Conservation (phyloP, 2,888 invertebrate species). For the Limenitis camilla region DNA sequence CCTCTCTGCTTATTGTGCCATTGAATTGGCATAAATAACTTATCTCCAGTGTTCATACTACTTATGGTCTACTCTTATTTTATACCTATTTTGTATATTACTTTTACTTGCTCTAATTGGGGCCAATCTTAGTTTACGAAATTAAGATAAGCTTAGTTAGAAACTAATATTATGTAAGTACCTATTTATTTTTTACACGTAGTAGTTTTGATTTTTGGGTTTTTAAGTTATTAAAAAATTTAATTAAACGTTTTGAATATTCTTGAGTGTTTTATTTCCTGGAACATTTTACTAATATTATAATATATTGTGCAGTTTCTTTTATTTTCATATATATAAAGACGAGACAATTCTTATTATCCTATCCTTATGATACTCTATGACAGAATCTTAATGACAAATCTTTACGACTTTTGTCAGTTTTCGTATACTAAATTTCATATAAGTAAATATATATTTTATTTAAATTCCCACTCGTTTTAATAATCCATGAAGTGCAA, state of each 20-base stretch:
- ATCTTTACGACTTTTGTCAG: too few relatives aligned
- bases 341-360: too few relatives aligned
- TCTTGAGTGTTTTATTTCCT: slow-evolving; percentile 10
- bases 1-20: slow-evolving; percentile 63
- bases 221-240: slow-evolving; percentile 70
- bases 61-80: slow-evolving; percentile 33
- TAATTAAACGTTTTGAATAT: slow-evolving; percentile 66
- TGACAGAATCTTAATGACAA: too few relatives aligned
- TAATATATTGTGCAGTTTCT: too few relatives aligned
- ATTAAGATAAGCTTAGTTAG: slow-evolving; percentile 45
- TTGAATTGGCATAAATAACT: slow-evolving; percentile 46
- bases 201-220: slow-evolving; percentile 66
- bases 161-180: slow-evolving; percentile 60
- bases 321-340: too few relatives aligned
- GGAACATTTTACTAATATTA: too few relatives aligned
- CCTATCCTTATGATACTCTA: too few relatives aligned
- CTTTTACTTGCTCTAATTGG: slow-evolving; percentile 50
- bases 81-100: slow-evolving; percentile 35
- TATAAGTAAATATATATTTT: not conserved
- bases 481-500: slow-evolving; percentile 32
- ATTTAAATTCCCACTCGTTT: not conserved
- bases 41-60: slow-evolving; percentile 46
- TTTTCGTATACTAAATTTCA: too few relatives aligned
- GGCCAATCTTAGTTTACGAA: slow-evolving; percentile 59
- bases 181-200: slow-evolving; percentile 64